Percentiles rank a stretch among this genome's conserved stretches.
phyloP scores from a whole-genome alignment of 2,113 vertebrate genomes.

The Myrmophylax atrothorax region DNA sequence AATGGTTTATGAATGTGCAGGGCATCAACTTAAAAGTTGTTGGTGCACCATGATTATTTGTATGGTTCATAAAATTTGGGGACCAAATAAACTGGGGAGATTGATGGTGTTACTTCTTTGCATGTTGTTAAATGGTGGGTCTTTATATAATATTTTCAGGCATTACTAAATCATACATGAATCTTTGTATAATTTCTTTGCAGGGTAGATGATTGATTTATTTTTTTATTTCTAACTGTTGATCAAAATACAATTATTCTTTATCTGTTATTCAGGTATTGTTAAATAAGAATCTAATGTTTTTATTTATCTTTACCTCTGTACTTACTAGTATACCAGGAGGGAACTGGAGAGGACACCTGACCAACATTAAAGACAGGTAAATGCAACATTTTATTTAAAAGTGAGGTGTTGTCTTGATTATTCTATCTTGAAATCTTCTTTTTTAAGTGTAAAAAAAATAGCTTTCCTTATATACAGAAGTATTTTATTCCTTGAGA shows the following conservation, averaged over 20 bases:
- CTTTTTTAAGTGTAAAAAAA: neutral
- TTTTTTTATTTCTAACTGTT: neutral
- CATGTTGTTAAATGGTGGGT: neutral
- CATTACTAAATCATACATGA: neutral
- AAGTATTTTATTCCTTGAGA: neutral
- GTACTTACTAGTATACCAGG: constrained; percentile 78
- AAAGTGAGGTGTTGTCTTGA: neutral
- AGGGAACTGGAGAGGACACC: constrained; percentile 83
- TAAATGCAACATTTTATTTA: constrained; percentile 67
- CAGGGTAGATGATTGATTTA: neutral
- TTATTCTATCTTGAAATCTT: neutral
- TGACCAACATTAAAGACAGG: constrained; percentile 78
- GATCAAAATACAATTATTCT: neutral
- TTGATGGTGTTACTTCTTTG: neutral
- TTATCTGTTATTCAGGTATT: neutral
- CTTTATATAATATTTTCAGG: neutral
- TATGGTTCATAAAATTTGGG: neutral
- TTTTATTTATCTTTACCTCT: constrained; percentile 30
- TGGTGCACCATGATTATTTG: neutral
- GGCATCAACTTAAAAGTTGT: neutral
- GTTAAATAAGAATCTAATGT: constrained; percentile 11
- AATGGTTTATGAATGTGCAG: neutral
- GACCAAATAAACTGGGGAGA: neutral
- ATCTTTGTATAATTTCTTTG: neutral
- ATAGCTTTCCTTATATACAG: neutral